Evolutionary conservation across 37 sponge, comb jelly and placozoan species (phyloP).

Genomic region (Petrosia ficiformis): DNA sequence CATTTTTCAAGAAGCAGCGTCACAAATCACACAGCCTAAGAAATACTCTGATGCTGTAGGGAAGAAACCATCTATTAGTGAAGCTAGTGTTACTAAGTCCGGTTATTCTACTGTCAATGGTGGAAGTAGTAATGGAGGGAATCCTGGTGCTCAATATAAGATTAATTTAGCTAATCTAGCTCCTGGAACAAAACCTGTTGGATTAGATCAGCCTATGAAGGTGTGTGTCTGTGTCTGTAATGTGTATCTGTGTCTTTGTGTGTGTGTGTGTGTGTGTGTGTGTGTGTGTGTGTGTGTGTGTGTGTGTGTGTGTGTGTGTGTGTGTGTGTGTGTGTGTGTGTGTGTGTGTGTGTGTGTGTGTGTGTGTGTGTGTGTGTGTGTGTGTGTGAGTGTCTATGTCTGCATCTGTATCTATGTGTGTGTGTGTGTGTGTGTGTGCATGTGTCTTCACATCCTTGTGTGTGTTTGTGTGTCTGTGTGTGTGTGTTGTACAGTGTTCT

Average conservation of each 20-base stretch:
- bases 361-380: no score
- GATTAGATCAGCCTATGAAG: conserved; percentile 6
- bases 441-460: no score
- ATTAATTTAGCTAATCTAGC: conserved; percentile 68
- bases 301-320: neutral
- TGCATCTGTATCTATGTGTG: no score
- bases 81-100: neutral
- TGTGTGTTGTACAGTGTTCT: no score
- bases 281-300: neutral
- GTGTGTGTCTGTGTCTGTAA: neutral
- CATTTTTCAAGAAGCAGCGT: conserved; percentile 59
- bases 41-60: conserved; percentile 74
- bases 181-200: conserved; percentile 42
- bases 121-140: neutral
- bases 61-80: conserved; percentile 27
- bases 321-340: no score
- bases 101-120: neutral
- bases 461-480: no score
- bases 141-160: neutral
- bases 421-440: no score
- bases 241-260: neutral
- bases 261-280: neutral
- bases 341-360: no score
- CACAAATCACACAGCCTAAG: conserved; percentile 42
- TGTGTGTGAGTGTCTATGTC: no score